Evolutionary conservation across 2,113 vertebrate genomes (phyloP).

Genomic region (Tragelaphus scriptus): DNA sequence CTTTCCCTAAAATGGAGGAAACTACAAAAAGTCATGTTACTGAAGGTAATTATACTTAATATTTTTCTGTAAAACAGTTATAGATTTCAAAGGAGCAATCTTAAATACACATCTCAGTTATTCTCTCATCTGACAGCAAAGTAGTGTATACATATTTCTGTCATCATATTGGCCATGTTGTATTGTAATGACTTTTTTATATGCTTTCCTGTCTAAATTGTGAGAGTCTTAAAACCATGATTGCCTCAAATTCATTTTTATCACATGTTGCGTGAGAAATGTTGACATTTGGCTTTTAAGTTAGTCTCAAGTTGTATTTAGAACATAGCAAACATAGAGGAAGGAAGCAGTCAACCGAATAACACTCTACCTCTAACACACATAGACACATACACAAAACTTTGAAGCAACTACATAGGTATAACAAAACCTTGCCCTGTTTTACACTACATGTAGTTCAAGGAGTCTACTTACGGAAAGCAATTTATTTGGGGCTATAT

Average conservation of each 20-base stretch:
- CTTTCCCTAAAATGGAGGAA: slow-evolving; percentile 78
- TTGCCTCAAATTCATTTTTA: neutral
- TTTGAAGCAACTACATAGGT: neutral
- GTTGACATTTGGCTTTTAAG: neutral
- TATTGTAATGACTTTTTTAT: neutral
- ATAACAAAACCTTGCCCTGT: neutral
- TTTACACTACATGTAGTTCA: neutral
- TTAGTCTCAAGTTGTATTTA: neutral
- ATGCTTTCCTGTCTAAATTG: neutral
- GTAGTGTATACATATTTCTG: neutral
- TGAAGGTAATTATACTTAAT: slow-evolving; percentile 72
- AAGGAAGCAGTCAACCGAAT: neutral
- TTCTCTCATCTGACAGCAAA: neutral
- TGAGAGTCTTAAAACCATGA: neutral
- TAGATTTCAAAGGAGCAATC: neutral
- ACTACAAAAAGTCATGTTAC: slow-evolving; percentile 49
- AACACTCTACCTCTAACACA: no score
- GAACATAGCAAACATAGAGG: neutral
- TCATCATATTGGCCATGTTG: neutral
- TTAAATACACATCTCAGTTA: neutral
- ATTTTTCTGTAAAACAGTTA: neutral
- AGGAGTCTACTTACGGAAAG: neutral
- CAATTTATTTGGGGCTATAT: neutral
- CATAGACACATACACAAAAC: neutral
- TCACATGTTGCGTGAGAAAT: neutral